Conservation (phyloP, 92 coral and sea anemone species). For the Desmophyllum pertusum region DNA sequence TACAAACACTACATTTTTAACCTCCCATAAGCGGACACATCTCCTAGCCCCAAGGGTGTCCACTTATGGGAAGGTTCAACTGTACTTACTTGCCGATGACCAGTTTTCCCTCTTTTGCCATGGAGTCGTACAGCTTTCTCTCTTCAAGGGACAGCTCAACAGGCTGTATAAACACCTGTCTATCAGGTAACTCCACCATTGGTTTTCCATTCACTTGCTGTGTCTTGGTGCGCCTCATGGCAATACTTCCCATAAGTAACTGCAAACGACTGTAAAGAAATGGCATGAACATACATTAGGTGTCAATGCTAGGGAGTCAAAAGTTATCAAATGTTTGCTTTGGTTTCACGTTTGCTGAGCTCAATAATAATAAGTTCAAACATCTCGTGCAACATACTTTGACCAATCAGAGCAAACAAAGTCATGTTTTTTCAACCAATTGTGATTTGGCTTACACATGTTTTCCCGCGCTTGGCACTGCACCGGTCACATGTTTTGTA, state of each 20-base stretch:
- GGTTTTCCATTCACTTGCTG: slow-evolving; percentile 80
- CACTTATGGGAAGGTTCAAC: not conserved
- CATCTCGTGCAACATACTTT: no score
- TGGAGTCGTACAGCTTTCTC: slow-evolving; percentile 76
- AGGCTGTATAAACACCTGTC: slow-evolving; percentile 80
- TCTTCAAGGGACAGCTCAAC: slow-evolving; percentile 84
- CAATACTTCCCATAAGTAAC: slow-evolving; percentile 73
- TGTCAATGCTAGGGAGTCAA: not conserved
- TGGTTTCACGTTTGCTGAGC: not conserved
- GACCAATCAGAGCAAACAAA: no score
- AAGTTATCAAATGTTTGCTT: not conserved
- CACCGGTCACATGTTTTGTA: not conserved
- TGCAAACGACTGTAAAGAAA: slow-evolving; percentile 66
- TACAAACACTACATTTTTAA: no score
- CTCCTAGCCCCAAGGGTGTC: no score
- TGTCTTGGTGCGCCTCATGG: slow-evolving; percentile 82
- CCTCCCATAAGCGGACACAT: no score
- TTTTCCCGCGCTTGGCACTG: not conserved
- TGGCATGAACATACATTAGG: not conserved
- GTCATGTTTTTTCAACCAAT: no score
- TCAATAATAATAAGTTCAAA: no score
- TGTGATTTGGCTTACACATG: no score
- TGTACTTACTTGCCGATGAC: slow-evolving; percentile 76
- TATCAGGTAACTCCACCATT: slow-evolving; percentile 71
- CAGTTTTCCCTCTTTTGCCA: slow-evolving; percentile 82